These are phyloP conservation scores for Danaus melanippus DNA, from an alignment of 1,140 invertebrate species.

Conservation along the genomic window DNA sequence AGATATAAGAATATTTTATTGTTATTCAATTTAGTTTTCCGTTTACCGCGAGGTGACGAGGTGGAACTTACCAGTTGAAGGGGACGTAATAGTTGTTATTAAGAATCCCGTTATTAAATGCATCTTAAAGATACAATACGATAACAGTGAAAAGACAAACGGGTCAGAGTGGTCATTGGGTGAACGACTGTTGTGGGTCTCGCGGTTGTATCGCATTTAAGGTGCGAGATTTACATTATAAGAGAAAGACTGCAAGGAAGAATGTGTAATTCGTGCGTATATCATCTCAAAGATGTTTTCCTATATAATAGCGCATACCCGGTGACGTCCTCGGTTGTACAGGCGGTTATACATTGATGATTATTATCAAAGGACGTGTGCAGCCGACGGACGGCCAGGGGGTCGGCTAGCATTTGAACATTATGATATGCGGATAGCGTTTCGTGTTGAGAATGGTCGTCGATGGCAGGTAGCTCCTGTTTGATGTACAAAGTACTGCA, in stretches of 20 bases:
- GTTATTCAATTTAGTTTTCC: conserved; percentile 70
- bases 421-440: not conserved
- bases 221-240: conserved; percentile 62
- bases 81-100: conserved; percentile 71
- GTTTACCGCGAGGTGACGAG: conserved; percentile 65
- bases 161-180: conserved; percentile 42
- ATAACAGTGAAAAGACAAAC: conserved; percentile 24
- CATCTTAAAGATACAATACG: conserved; percentile 45
- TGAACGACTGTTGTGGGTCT: conserved; percentile 57
- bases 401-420: conserved; percentile 15
- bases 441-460: conserved; percentile 44
- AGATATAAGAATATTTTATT: conserved; percentile 71
- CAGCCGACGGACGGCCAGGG: conserved; percentile 13
- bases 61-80: conserved; percentile 56
- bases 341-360: conserved; percentile 17
- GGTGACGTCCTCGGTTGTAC: conserved; percentile 31
- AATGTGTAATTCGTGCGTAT: conserved; percentile 56
- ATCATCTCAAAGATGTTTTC: conserved; percentile 60
- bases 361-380: conserved; percentile 10
- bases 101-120: conserved; percentile 46
- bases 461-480: conserved; percentile 62
- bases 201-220: conserved; percentile 35
- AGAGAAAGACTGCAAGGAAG: conserved; percentile 61
- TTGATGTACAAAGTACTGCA: conserved; percentile 72
- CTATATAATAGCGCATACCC: conserved; percentile 39